These are phyloP conservation scores for Trachymyrmex septentrionalis DNA, from an alignment of 1,140 invertebrate genomes.

Conservation along the genomic window DNA sequence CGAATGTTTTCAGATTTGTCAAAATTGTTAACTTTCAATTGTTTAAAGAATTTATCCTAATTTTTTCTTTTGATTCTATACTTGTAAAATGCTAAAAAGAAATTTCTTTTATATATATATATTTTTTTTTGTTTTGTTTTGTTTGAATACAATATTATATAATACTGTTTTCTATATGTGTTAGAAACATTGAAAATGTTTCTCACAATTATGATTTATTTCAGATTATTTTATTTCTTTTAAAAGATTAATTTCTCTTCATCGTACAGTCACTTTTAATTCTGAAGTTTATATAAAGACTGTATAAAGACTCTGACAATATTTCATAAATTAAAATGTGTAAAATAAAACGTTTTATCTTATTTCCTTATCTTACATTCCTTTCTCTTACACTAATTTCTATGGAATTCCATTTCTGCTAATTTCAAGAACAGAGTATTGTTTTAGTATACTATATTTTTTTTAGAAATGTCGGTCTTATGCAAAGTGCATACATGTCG, in stretches of 20 bases:
- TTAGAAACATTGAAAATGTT: neutral
- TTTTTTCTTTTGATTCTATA: neutral
- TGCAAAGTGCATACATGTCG: conserved; percentile 31
- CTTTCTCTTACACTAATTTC: neutral
- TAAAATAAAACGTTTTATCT: neutral
- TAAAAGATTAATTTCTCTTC: neutral
- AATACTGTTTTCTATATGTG: neutral
- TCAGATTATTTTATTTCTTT: conserved; percentile 1
- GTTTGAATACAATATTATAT: neutral
- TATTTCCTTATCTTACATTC: neutral
- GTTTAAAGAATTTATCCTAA: neutral
- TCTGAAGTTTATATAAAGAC: neutral
- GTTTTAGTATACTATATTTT: neutral
- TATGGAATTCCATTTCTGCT: neutral
- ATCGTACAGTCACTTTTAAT: neutral
- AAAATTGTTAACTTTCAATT: neutral
- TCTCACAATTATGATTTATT: neutral
- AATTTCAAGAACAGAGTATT: neutral
- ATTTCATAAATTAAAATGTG: neutral
- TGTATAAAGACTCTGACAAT: neutral
- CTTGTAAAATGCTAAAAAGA: too few species aligned
- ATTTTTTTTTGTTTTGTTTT: too few species aligned
- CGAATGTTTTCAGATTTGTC: neutral
- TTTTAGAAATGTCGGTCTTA: conserved; percentile 11
- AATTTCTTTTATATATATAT: neutral